Evolutionary conservation across 2,113 vertebrate genomes (phyloP).

Genomic region (Pituophis catenifer): DNA sequence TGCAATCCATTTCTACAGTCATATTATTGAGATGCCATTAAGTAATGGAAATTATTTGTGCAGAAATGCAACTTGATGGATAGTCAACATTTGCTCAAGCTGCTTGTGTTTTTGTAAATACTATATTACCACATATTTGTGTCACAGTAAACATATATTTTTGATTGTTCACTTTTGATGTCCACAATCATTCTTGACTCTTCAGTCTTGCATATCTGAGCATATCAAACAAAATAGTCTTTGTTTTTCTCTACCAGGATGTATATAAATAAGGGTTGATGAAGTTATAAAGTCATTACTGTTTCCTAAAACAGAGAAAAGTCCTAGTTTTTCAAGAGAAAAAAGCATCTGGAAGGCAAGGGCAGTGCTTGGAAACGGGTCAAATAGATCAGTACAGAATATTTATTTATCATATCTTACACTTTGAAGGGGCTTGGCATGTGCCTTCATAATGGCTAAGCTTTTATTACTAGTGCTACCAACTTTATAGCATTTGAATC

Average conservation of each 20-base stretch:
- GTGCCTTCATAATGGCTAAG: neutral
- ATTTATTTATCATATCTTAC: neutral
- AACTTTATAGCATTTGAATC: neutral
- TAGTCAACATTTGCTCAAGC: neutral
- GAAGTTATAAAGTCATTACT: neutral
- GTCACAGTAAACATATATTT: neutral
- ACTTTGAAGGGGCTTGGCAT: neutral
- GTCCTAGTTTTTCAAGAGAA: neutral
- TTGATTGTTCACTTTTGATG: neutral
- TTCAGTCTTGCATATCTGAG: neutral
- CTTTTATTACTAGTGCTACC: neutral
- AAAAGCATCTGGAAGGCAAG: neutral
- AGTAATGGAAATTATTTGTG: neutral
- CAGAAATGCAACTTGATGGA: neutral
- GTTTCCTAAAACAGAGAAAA: neutral
- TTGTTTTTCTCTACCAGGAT: neutral
- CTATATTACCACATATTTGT: neutral
- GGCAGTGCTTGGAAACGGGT: neutral
- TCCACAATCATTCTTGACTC: neutral
- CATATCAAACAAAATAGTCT: neutral
- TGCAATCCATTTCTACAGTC: neutral
- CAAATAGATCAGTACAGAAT: neutral
- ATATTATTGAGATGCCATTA: neutral
- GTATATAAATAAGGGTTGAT: neutral
- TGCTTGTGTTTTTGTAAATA: neutral